Conservation (phyloP, 2,888 invertebrate species). For the Tachina lurida region DNA sequence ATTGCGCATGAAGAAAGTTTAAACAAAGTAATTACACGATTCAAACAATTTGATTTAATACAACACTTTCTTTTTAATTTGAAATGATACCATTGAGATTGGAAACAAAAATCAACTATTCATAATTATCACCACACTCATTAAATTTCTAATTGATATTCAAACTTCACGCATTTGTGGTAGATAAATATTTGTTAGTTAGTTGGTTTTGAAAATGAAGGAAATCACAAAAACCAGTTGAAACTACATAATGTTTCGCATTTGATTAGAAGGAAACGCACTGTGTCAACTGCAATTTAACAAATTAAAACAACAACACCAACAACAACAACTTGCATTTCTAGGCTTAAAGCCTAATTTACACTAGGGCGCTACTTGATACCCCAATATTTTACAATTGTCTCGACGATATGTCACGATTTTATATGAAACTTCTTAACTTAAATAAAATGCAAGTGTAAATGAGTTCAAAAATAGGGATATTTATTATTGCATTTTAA, state of each 20-base stretch:
- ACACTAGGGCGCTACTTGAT: background rate
- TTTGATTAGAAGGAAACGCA: constrained; percentile 50
- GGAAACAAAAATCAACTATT: constrained; percentile 18
- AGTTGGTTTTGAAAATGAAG: background rate
- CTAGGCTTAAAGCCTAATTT: background rate
- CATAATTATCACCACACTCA: constrained; percentile 13
- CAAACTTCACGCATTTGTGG: constrained; percentile 8
- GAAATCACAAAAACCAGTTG: constrained; percentile 49
- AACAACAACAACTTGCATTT: constrained; percentile 6
- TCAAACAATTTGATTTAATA: constrained; percentile 6
- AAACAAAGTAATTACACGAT: background rate
- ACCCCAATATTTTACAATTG: background rate
- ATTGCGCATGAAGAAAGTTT: constrained; percentile 32
- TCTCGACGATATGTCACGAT: too few species aligned
- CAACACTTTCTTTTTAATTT: constrained; percentile 35
- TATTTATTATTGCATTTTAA: too few species aligned
- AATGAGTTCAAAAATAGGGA: too few species aligned
- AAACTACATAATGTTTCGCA: constrained; percentile 52
- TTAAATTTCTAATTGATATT: constrained; percentile 49
- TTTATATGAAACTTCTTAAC: too few species aligned
- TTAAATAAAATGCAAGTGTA: background rate
- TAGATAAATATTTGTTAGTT: background rate
- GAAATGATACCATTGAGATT: constrained; percentile 1
- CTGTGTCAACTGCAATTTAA: constrained; percentile 46
- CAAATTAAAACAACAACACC: constrained; percentile 1